Percentiles rank a stretch among this genome's conserved stretches.
Evolutionary conservation across 2,888 invertebrate species (phyloP).

Genomic region (Ellobium chinense): DNA sequence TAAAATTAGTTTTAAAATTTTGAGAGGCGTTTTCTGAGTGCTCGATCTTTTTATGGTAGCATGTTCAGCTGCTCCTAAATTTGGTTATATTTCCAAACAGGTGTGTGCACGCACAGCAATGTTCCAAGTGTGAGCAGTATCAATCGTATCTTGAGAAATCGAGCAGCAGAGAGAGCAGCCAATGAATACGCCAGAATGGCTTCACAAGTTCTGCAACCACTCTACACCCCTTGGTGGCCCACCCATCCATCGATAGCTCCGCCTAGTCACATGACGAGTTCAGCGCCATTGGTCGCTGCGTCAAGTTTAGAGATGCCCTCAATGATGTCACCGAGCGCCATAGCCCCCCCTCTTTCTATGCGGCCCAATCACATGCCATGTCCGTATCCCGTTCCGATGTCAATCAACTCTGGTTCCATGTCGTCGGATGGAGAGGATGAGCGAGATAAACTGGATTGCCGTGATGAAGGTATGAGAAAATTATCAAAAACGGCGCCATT

Average conservation of each 20-base stretch:
- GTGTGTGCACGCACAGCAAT: conserved; percentile 95
- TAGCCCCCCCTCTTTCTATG: background rate
- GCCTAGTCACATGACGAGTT: background rate
- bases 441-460: background rate
- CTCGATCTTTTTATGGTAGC: no score
- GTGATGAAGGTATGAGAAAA: conserved; percentile 3
- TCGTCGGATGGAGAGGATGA: background rate
- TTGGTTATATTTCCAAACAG: no score
- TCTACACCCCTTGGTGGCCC: conserved; percentile 49
- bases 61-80: no score
- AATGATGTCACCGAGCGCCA: background rate
- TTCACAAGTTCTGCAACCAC: conserved; percentile 58
- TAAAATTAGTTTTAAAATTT: no score
- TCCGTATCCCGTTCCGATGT: background rate
- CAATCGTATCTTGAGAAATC: conserved; percentile 95
- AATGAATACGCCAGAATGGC: conserved; percentile 89
- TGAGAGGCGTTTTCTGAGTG: no score
- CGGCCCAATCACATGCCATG: background rate
- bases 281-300: background rate
- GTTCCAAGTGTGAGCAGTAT: conserved; percentile 98
- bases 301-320: background rate
- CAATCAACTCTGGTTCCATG: background rate
- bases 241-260: conserved; percentile 9
- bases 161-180: conserved; percentile 97
- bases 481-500: no score